These are phyloP conservation scores for Bombus impatiens DNA, from an alignment of 1,140 invertebrate species.

Conservation along the genomic window DNA sequence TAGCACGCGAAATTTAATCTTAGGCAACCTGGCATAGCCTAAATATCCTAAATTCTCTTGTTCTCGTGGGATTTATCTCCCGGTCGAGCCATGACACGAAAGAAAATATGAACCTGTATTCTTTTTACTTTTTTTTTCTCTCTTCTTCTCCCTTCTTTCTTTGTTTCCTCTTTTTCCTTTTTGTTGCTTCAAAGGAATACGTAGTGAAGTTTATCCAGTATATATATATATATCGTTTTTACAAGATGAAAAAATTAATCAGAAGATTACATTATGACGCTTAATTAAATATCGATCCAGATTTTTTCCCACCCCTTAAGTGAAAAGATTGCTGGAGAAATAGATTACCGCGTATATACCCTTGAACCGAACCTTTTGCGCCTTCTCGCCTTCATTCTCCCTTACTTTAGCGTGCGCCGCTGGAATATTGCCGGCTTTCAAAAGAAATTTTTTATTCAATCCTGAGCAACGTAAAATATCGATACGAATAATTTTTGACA, in stretches of 20 bases:
- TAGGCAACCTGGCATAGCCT: neutral
- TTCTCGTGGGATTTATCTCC: neutral
- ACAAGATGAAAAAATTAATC: neutral
- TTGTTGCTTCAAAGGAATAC: neutral
- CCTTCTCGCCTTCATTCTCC: neutral
- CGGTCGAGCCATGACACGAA: neutral
- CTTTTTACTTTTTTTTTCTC: no score
- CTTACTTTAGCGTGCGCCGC: neutral
- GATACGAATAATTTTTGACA: no score
- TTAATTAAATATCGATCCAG: slow-evolving; percentile 18
- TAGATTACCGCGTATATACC: neutral
- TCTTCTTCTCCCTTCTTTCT: neutral
- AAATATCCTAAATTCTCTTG: slow-evolving; percentile 17
- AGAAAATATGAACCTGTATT: neutral
- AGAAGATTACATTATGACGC: neutral
- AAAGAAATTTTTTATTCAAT: neutral
- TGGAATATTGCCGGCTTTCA: neutral
- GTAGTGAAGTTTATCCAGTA: neutral
- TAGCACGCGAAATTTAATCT: slow-evolving; percentile 23
- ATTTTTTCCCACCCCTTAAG: neutral
- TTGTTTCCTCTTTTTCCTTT: neutral
- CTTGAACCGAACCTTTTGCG: neutral
- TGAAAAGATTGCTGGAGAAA: neutral
- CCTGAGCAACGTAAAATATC: no score
- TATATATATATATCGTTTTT: neutral